A percentile compares a stretch with the other conserved stretches of the same genome.
Conservation (phyloP, 2,113 vertebrate species). For the Oriolus oriolus region DNA sequence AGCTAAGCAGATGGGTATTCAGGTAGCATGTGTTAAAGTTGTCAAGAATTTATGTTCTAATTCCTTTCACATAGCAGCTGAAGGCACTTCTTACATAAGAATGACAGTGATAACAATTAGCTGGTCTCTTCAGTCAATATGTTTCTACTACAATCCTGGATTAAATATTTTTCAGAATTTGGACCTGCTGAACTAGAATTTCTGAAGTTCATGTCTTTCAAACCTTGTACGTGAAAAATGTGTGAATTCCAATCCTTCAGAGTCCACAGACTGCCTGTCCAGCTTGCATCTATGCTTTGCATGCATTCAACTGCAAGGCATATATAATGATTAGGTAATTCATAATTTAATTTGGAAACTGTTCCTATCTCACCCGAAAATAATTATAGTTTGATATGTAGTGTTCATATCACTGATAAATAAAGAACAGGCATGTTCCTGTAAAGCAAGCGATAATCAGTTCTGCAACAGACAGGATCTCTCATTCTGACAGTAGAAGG, state of each 20-base stretch:
- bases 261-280: neutral
- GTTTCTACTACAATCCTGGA: neutral
- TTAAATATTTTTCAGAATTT: neutral
- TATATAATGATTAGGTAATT: neutral
- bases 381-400: neutral
- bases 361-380: neutral
- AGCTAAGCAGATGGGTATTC: slow-evolving; percentile 34
- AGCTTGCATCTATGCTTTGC: neutral
- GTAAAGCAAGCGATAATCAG: neutral
- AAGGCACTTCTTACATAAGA: neutral
- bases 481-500: neutral
- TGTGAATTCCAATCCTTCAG: neutral
- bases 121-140: slow-evolving; percentile 4
- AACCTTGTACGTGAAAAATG: neutral
- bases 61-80: neutral
- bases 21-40: slow-evolving; percentile 55
- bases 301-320: neutral
- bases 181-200: neutral
- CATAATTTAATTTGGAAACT: neutral
- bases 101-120: neutral
- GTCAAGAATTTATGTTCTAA: slow-evolving; percentile 13
- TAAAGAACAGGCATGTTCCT: neutral
- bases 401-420: neutral
- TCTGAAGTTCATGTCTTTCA: neutral
- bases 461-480: neutral